Conservation (phyloP, 1,140 invertebrate genomes). For the Pseudoatta argentina region DNA sequence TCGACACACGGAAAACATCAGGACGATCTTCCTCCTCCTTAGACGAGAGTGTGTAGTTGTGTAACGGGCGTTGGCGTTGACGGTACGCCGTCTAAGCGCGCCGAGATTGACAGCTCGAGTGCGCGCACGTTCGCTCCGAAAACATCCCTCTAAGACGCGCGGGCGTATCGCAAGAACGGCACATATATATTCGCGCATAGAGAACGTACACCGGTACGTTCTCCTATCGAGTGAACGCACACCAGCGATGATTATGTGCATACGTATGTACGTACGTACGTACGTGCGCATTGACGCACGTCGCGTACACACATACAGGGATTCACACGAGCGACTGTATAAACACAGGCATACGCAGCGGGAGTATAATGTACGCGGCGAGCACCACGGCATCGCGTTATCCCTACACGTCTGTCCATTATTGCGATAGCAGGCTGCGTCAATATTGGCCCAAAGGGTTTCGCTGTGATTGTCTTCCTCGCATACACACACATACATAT, state of each 20-base stretch:
- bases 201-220: not conserved
- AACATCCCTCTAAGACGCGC: constrained; percentile 52
- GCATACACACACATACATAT: not conserved
- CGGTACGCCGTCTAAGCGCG: constrained; percentile 60
- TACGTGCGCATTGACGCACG: not conserved
- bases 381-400: constrained; percentile 71
- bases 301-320: not conserved
- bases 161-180: constrained; percentile 16
- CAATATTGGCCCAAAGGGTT: constrained; percentile 79
- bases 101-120: constrained; percentile 67
- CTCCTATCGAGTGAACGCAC: not conserved
- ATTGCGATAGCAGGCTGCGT: constrained; percentile 78
- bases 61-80: constrained; percentile 1
- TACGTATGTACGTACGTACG: not conserved
- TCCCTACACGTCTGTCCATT: constrained; percentile 78
- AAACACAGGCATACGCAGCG: constrained; percentile 65
- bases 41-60: not conserved
- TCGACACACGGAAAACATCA: constrained; percentile 60
- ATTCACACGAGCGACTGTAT: constrained; percentile 66
- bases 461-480: constrained; percentile 77
- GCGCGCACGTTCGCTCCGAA: constrained; percentile 53
- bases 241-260: constrained; percentile 3
- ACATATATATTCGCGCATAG: constrained; percentile 41
- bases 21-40: not conserved
- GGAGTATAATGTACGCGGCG: constrained; percentile 71